phyloP scores from a whole-genome alignment of 1,140 invertebrate genomes.

The Drosophila hydei region DNA sequence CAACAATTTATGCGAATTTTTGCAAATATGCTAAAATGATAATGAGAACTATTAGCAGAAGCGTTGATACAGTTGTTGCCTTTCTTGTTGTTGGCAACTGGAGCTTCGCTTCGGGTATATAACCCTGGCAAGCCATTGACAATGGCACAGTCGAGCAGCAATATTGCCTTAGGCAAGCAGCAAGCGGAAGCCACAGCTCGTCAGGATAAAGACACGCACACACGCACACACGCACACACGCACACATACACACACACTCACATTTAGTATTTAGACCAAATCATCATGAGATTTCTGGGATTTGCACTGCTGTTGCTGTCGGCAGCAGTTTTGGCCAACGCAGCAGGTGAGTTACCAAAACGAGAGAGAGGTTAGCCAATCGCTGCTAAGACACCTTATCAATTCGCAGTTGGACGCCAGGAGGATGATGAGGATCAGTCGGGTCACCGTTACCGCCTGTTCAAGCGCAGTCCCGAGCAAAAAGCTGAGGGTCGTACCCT shows the following conservation, averaged over 20 bases:
- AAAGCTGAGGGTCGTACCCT: constrained; percentile 41
- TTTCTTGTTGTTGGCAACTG: constrained; percentile 50
- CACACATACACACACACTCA: neutral
- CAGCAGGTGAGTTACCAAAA: constrained; percentile 51
- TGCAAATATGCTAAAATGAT: constrained; percentile 74
- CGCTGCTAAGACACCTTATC: neutral
- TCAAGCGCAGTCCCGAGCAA: constrained; percentile 23
- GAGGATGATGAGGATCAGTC: constrained; percentile 2
- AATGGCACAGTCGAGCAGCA: constrained; percentile 66
- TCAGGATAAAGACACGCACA: constrained; percentile 1
- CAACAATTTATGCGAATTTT: constrained; percentile 71
- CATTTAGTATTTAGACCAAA: neutral
- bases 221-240: neutral
- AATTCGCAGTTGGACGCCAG: constrained; percentile 28
- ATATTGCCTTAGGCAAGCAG: constrained; percentile 59
- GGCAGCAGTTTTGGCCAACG: constrained; percentile 43
- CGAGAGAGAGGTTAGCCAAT: neutral
- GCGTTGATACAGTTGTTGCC: constrained; percentile 7
- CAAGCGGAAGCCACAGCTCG: constrained; percentile 7
- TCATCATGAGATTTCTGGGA: constrained; percentile 56
- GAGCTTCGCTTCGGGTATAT: constrained; percentile 62
- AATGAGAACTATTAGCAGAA: constrained; percentile 59
- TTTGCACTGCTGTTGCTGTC: constrained; percentile 48
- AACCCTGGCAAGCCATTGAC: constrained; percentile 48
- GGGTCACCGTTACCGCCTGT: constrained; percentile 18